A percentile compares a stretch with the other conserved stretches of the same genome.
Conservation (phyloP, 2,888 invertebrate species). For the Tenthredo mesomela region DNA sequence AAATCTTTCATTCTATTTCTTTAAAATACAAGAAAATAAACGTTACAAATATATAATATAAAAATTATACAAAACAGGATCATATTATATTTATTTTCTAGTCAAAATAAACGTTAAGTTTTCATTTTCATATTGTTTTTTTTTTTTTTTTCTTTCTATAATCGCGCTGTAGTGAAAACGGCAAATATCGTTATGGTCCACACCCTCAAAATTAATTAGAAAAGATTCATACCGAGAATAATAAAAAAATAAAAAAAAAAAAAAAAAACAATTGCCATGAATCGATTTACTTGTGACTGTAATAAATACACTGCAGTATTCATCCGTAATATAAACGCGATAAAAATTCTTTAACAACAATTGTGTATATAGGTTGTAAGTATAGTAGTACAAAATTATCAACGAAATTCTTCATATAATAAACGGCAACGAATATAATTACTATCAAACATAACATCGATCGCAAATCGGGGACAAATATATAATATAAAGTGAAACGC, state of each 20-base stretch:
- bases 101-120: not conserved
- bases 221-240: not conserved
- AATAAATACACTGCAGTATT: not conserved
- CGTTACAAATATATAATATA: not conserved
- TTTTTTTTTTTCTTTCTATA: too few species aligned
- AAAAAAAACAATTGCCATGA: not conserved
- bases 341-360: slow-evolving; percentile 31
- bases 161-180: not conserved
- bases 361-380: not conserved
- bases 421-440: not conserved
- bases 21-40: not conserved
- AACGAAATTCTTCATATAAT: not conserved
- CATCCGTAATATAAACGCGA: not conserved
- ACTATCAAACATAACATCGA: not conserved
- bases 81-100: not conserved
- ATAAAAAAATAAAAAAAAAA: not conserved
- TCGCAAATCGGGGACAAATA: not conserved
- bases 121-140: not conserved
- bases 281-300: slow-evolving; percentile 25
- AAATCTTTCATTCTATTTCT: not conserved
- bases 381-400: not conserved
- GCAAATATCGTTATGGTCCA: slow-evolving; percentile 32
- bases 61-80: not conserved
- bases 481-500: not conserved
- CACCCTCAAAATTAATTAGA: slow-evolving; percentile 30